Evolutionary conservation across 2,888 invertebrate genomes (phyloP).

Genomic region (Epiblema foenella): DNA sequence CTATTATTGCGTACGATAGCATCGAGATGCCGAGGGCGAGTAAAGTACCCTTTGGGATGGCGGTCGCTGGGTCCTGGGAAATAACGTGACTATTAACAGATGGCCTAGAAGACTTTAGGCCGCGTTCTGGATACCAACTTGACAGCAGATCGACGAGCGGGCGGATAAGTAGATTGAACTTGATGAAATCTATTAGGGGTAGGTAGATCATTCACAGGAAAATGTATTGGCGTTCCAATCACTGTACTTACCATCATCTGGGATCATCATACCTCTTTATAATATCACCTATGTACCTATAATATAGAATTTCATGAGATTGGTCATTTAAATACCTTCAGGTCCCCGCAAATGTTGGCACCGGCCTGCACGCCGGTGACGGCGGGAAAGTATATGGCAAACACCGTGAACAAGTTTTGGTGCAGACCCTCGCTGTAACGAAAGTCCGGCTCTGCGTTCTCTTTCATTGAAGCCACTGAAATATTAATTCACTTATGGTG

Average conservation of each 20-base stretch:
- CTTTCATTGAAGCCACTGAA: conserved; percentile 85
- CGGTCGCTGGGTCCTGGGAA: conserved; percentile 89
- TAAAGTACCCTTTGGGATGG: conserved; percentile 96
- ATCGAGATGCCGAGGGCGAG: conserved; percentile 93
- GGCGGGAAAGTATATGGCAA: conserved; percentile 97
- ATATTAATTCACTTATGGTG: conserved; percentile 42
- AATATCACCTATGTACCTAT: too few relatives aligned
- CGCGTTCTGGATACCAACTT: too few relatives aligned
- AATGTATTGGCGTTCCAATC: too few relatives aligned
- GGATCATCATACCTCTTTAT: too few relatives aligned
- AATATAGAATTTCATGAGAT: neutral
- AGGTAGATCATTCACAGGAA: too few relatives aligned
- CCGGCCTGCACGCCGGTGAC: conserved; percentile 98
- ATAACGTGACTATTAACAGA: neutral
- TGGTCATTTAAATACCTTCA: conserved; percentile 85
- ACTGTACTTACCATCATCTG: too few relatives aligned
- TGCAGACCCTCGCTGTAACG: conserved; percentile 86
- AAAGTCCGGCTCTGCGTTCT: conserved; percentile 88
- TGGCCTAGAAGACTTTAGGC: neutral
- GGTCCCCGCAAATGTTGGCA: conserved; percentile 97
- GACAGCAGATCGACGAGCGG: too few relatives aligned
- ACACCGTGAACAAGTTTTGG: conserved; percentile 94
- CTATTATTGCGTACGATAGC: conserved; percentile 90
- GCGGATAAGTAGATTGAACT: too few relatives aligned
- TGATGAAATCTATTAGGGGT: too few relatives aligned